Evolutionary conservation across 2,113 vertebrate species (phyloP).

Genomic region (Laticauda colubrina): DNA sequence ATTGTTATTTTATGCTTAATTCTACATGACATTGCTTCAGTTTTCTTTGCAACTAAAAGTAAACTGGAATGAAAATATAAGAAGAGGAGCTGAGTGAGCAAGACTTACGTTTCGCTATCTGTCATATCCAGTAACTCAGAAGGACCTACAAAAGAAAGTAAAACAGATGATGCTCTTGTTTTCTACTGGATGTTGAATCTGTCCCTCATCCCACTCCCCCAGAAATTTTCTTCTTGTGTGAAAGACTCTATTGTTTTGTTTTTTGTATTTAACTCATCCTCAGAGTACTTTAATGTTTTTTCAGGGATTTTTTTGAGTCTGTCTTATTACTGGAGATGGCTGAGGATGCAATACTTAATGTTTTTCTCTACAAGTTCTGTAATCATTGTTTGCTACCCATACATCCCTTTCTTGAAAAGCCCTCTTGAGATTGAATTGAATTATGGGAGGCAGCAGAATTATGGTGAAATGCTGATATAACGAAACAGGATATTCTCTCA

Average conservation of each 20-base stretch:
- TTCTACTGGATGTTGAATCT: background rate
- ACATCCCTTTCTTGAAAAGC: background rate
- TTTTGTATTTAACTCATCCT: background rate
- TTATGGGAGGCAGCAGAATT: background rate
- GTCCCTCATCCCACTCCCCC: background rate
- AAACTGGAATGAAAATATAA: background rate
- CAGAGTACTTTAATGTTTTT: background rate
- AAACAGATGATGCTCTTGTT: conserved; percentile 18
- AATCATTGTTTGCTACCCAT: background rate
- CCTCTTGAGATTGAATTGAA: background rate
- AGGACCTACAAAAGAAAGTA: conserved; percentile 76
- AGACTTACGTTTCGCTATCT: conserved; percentile 89
- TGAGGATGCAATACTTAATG: background rate
- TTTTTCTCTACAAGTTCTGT: background rate
- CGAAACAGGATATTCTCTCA: background rate
- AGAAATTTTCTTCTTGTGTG: background rate
- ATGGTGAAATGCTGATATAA: background rate
- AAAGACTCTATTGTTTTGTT: background rate
- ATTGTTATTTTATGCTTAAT: background rate
- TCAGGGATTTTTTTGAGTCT: background rate
- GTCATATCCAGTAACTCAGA: conserved; percentile 87
- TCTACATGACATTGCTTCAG: background rate
- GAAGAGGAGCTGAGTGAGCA: background rate
- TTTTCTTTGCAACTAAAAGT: background rate
- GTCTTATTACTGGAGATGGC: background rate